These are phyloP conservation scores for Lasioglossum lativentre DNA, from an alignment of 2,888 invertebrate genomes.

Conservation along the genomic window DNA sequence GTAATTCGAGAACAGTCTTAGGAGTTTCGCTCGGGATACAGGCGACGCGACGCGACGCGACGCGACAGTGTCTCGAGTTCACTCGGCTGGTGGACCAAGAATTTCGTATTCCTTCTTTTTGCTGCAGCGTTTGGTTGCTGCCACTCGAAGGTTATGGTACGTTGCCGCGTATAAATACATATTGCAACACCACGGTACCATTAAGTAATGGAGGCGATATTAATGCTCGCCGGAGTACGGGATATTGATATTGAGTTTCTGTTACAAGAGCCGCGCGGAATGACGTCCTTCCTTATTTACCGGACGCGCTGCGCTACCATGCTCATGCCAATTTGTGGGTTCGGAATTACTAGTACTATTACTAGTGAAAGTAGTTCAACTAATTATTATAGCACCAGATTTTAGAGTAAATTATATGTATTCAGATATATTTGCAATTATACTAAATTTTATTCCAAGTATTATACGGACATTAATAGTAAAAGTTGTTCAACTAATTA, in stretches of 20 bases:
- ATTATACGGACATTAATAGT: too few relatives aligned
- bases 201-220: constrained; percentile 3
- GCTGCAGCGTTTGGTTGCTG: background rate
- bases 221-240: background rate
- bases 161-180: background rate
- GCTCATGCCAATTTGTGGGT: background rate
- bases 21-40: background rate
- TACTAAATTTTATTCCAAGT: too few relatives aligned
- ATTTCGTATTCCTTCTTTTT: background rate
- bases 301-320: background rate
- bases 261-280: background rate
- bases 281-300: background rate
- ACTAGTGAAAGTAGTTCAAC: too few relatives aligned
- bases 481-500: too few relatives aligned
- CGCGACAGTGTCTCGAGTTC: background rate
- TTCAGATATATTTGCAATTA: too few relatives aligned
- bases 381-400: too few relatives aligned
- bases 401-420: too few relatives aligned
- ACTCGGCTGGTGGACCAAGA: background rate
- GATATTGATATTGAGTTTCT: background rate
- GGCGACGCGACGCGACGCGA: too few relatives aligned
- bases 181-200: background rate
- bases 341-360: too few relatives aligned
- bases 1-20: background rate
- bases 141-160: background rate